phyloP scores from a whole-genome alignment of 2,113 vertebrate species.

The Corythornis vintsioides region DNA sequence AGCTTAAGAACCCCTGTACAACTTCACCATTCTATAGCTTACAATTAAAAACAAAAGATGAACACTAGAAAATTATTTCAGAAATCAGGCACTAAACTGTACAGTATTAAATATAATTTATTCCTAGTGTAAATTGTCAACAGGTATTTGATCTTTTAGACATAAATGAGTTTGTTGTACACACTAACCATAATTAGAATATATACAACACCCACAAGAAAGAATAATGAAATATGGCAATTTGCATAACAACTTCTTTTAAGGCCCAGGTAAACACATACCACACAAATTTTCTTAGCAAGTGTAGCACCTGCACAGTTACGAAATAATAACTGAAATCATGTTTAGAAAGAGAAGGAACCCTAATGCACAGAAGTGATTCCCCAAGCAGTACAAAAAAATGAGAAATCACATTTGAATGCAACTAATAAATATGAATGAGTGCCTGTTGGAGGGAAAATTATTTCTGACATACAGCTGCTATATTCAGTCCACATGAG shows the following conservation, averaged over 20 bases:
- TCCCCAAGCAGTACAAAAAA: neutral
- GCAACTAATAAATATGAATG: neutral
- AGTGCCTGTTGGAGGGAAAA: slow-evolving; percentile 9
- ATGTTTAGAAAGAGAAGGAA: neutral
- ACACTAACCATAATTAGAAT: neutral
- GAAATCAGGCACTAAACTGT: neutral
- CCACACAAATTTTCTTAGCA: neutral
- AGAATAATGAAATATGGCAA: neutral
- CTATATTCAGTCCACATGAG: neutral
- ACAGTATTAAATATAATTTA: neutral
- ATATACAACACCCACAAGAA: neutral
- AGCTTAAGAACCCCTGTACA: neutral
- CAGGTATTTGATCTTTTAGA: neutral
- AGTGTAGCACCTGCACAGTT: neutral
- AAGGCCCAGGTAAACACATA: neutral
- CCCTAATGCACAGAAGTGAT: neutral
- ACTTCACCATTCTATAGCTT: neutral
- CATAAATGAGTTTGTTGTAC: neutral
- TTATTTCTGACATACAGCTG: slow-evolving; percentile 18
- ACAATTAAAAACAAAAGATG: neutral
- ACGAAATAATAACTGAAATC: neutral
- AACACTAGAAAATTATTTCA: neutral
- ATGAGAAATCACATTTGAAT: slow-evolving; percentile 19
- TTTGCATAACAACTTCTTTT: neutral
- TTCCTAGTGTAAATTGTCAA: neutral